These are phyloP conservation scores for Drosophila mayri DNA, from an alignment of 1,140 invertebrate genomes.

Conservation along the genomic window DNA sequence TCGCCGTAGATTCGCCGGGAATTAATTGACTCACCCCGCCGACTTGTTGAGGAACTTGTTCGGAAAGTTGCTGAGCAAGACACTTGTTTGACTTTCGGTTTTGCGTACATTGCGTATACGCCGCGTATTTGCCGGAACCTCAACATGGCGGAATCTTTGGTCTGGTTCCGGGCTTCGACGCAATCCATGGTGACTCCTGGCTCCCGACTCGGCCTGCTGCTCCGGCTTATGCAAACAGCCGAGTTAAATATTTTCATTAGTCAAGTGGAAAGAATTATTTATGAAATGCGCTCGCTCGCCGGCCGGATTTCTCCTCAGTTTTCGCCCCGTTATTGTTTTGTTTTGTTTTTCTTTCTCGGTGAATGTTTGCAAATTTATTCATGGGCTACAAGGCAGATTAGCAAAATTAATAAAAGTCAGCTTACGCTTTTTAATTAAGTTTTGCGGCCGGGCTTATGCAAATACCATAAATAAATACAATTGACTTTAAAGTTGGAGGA, in stretches of 20 bases:
- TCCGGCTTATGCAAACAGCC: constrained; percentile 63
- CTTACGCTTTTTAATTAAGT: constrained; percentile 75
- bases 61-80: constrained; percentile 50
- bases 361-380: constrained; percentile 67
- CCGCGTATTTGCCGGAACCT: constrained; percentile 57
- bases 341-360: constrained; percentile 32
- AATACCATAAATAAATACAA: constrained; percentile 67
- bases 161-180: constrained; percentile 14
- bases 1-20: constrained; percentile 64
- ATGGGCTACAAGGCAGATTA: constrained; percentile 67
- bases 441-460: constrained; percentile 49
- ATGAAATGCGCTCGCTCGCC: constrained; percentile 56
- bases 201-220: not conserved
- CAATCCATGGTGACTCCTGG: not conserved
- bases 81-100: constrained; percentile 65
- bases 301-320: constrained; percentile 33
- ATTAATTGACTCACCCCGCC: constrained; percentile 75
- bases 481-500: constrained; percentile 67
- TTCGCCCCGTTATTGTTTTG: constrained; percentile 32
- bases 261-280: constrained; percentile 77
- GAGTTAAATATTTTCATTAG: constrained; percentile 79
- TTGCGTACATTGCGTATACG: constrained; percentile 64
- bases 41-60: constrained; percentile 66
- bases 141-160: constrained; percentile 21
- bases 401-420: constrained; percentile 75